Evolutionary conservation across 2,113 vertebrate genomes (phyloP).

Genomic region (Tichodroma muraria): DNA sequence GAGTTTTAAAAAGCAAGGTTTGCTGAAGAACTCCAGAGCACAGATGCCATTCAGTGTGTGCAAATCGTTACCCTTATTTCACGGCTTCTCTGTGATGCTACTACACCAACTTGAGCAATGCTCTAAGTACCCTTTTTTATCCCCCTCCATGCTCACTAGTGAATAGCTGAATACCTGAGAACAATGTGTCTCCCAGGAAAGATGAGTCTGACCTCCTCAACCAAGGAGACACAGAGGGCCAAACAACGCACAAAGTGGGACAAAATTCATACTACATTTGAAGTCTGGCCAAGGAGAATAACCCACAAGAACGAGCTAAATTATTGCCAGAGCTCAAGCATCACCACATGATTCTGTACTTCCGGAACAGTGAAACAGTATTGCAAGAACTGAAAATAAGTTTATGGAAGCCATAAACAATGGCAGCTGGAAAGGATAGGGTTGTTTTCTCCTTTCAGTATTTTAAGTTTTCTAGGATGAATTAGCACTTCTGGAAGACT

Average conservation of each 20-base stretch:
- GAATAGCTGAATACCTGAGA: neutral
- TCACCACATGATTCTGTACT: neutral
- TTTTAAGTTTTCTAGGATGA: neutral
- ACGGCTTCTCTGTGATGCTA: neutral
- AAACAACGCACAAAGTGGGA: neutral
- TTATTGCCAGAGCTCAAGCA: neutral
- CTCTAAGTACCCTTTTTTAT: neutral
- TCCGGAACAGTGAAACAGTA: neutral
- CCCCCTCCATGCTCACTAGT: neutral
- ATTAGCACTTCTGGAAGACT: neutral
- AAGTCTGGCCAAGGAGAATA: neutral
- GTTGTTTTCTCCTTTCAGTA: neutral
- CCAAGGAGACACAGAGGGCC: neutral
- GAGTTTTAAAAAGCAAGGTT: neutral
- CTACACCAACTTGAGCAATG: neutral
- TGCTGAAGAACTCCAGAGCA: neutral
- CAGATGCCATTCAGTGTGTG: neutral
- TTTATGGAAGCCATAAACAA: neutral
- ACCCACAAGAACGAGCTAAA: neutral
- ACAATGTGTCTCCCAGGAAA: neutral
- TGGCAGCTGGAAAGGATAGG: neutral
- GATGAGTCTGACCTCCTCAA: neutral
- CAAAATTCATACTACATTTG: neutral
- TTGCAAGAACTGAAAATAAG: neutral
- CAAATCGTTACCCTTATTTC: neutral